phyloP scores from a whole-genome alignment of 2,888 invertebrate species.

The Stenichneumon culpator region DNA sequence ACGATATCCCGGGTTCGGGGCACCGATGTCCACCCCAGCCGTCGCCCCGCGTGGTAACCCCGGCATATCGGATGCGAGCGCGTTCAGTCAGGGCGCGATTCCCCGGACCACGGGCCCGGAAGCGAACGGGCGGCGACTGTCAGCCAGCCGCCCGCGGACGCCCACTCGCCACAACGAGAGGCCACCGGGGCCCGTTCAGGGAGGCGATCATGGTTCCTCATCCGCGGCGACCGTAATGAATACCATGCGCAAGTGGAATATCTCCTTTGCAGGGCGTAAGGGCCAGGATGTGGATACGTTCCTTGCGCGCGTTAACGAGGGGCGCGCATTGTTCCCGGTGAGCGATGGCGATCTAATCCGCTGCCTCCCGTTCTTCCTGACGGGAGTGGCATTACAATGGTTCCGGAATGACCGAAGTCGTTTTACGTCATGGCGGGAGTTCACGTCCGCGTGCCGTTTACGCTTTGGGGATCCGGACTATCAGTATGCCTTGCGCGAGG shows the following conservation, averaged over 20 bases:
- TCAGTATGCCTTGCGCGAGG: no score
- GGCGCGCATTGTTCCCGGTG: neutral
- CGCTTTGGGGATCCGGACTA: constrained; percentile 43
- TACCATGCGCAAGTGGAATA: constrained; percentile 39
- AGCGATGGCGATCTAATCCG: constrained; percentile 9
- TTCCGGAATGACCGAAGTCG: constrained; percentile 20
- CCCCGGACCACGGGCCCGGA: no score
- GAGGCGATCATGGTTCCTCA: neutral
- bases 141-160: rapidly evolving
- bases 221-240: neutral
- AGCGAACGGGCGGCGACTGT: rapidly evolving
- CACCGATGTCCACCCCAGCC: no score
- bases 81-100: no score
- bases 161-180: no score
- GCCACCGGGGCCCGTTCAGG: no score
- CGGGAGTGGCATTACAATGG: constrained; percentile 24
- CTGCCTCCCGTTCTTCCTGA: constrained; percentile 9
- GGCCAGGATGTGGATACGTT: constrained; percentile 35
- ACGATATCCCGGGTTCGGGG: no score
- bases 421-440: neutral
- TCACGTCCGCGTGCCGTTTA: neutral
- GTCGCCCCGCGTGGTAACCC: no score
- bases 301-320: constrained; percentile 13
- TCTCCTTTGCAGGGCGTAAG: constrained; percentile 7
- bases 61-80: rapidly evolving